Conservation (phyloP, 2,888 invertebrate species). For the Tortrix viridana region DNA sequence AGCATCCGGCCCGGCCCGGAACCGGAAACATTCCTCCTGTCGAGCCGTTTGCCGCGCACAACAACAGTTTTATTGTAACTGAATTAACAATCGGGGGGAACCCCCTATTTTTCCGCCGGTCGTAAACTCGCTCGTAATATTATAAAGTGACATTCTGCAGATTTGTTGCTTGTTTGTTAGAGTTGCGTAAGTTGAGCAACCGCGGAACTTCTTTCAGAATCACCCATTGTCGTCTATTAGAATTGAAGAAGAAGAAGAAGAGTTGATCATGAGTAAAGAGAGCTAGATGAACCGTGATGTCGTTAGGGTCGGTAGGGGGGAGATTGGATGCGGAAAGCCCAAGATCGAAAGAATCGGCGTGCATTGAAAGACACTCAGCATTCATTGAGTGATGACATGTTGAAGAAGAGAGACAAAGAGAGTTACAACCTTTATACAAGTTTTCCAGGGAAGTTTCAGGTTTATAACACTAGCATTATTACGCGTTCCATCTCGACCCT, state of each 20-base stretch:
- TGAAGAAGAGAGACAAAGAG: too few species aligned
- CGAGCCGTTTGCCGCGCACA: constrained; percentile 37
- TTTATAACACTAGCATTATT: too few species aligned
- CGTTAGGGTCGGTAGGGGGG: too few species aligned
- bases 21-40: constrained; percentile 41
- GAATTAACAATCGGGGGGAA: constrained; percentile 43
- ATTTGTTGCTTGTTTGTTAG: constrained; percentile 23
- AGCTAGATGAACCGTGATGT: too few species aligned
- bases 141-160: constrained; percentile 29
- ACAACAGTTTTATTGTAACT: constrained; percentile 40
- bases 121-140: constrained; percentile 34
- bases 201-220: not conserved
- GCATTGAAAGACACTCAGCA: too few species aligned
- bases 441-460: too few species aligned
- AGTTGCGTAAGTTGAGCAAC: not conserved
- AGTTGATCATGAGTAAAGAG: too few species aligned
- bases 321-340: too few species aligned
- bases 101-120: constrained; percentile 27
- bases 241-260: too few species aligned
- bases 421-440: too few species aligned
- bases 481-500: constrained; percentile 51
- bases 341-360: too few species aligned
- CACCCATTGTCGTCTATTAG: not conserved
- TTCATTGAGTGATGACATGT: too few species aligned
- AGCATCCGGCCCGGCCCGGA: constrained; percentile 33